Base-by-base conservation (phyloP, 2,113 vertebrate genomes). In the Cranoglanis bouderius region DNA sequence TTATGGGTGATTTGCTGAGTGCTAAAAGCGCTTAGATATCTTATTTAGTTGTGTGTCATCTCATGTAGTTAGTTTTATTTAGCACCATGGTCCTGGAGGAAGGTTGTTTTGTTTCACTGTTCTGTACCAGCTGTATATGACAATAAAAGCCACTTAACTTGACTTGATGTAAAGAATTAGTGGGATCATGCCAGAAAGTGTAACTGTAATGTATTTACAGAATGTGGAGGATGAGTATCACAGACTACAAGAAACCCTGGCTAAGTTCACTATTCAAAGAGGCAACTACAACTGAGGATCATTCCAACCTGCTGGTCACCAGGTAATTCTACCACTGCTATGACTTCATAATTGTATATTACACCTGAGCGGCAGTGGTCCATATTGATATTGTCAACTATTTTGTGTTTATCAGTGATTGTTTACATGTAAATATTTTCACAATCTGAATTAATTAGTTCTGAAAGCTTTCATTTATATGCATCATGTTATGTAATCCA, bases 151-250 rank as follows among this genome's bases (percentile, higher is more conserved):
- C n/a, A n/a, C n/a, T n/a, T n/a, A n/a, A n/a, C n/a, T n/a, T n/a
- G n/a, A n/a, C n/a, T n/a, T n/a, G n/a, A 92, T 81, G 90, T 88
- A 89, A 89, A 85, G 89, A 82, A 86, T 87, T 26, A 86, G n/a
- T 78, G 24, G 0, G 77, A 35, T n/a, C 29, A 26, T 32, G 2
- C 59, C 59, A 8, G 24, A n/a, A 67, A 67, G 65, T 35, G 32
- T 38, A 72, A 19, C 67, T 72, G 67, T 72, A 38, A 55, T 92
- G 84, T 91, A 6, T 89, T 91, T 85, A 77, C 88, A 96, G 95
- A 90, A 85, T 90, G 77, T 96, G 49, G 95, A 96, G 91, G 95
- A 96, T 46, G 94, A 92, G 46, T 93, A 96, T 92, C 94, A 96
- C 93, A 92, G 87, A 83, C 92, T 96, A 89, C 94, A 93, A 75